Conservation (phyloP, 2,888 invertebrate species). For the Hydrotaea cyrtoneurina region DNA sequence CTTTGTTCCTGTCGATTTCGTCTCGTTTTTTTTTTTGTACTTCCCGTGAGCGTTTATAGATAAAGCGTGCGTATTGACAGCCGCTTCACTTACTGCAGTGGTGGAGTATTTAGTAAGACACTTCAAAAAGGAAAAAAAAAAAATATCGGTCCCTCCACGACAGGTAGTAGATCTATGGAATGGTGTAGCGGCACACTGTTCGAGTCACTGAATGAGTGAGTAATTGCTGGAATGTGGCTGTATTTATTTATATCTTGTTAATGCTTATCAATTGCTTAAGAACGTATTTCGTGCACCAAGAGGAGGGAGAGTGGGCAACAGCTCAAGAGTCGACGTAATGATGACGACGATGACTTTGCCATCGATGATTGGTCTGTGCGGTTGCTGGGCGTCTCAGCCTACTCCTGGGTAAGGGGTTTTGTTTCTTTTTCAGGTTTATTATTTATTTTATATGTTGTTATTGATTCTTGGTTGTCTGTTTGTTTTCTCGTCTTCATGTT, state of each 20-base stretch:
- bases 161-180: not conserved
- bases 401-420: not conserved
- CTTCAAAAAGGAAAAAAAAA: no score
- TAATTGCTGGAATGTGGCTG: constrained; percentile 47
- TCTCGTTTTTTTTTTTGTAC: not conserved
- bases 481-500: not conserved
- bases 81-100: constrained; percentile 15
- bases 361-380: not conserved
- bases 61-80: not conserved
- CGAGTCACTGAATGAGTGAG: constrained; percentile 46
- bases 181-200: not conserved
- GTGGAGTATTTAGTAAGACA: not conserved
- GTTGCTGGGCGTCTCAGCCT: not conserved
- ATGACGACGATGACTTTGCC: constrained; percentile 22
- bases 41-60: not conserved
- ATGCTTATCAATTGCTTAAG: constrained; percentile 62
- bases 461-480: not conserved
- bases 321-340: not conserved
- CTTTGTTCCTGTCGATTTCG: not conserved
- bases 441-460: constrained; percentile 17
- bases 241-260: constrained; percentile 60
- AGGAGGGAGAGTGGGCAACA: not conserved
- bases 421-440: constrained; percentile 18
- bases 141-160: not conserved
- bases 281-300: constrained; percentile 10